Base-by-base conservation (phyloP, 2,888 invertebrate species). In the Xylophagus ater region DNA sequence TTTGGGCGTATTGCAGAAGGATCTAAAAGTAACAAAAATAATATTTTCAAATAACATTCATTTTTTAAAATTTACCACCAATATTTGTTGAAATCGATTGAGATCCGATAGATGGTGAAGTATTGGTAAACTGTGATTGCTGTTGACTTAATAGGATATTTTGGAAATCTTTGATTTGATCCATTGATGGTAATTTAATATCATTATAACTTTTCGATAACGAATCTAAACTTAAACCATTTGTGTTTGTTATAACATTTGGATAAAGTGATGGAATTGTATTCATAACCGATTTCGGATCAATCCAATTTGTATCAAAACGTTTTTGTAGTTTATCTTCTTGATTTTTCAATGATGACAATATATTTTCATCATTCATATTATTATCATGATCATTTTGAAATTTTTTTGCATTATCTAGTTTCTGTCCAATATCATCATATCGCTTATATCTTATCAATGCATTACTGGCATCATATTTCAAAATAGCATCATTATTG, bases 251-350 rank as follows among this genome's bases (percentile, higher is more conserved):
- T 4, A 42, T 26, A 9, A 42, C 39, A 18, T 24, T 33, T 7
- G 42, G 42, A 31, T 39, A 42, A 12, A 32, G 13, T 1, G 42
- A 42, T 6, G 42, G 20, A 9, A 37, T 37, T 15, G 29, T 35
- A 20, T 39, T 42, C 21, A 39, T 9, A 12, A 42, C 15, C 1
- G 39, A 15, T 21, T 25, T 34, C 2, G 42, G 30, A 29, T 42
- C 42, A 5, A 29, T 14, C 4, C 8, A 5, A 7, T 20, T 17
- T 25, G n/a, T 15, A 18, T 25, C 32, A 5, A 34, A 42, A 13
- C 42, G 25, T 18, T 34, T 42, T 19, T 9, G 4, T n/a, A 37
- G 4, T 17, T 31, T 9, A 24, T 12, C 2, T 15, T 15, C 13
- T 3, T 23, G 9, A 2, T 13, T 12, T n/a, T 29, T 13, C n/a